Percentiles rank a stretch among this genome's conserved stretches.
Evolutionary conservation across 2,888 invertebrate species (phyloP).

Genomic region (Drosophila birchii): DNA sequence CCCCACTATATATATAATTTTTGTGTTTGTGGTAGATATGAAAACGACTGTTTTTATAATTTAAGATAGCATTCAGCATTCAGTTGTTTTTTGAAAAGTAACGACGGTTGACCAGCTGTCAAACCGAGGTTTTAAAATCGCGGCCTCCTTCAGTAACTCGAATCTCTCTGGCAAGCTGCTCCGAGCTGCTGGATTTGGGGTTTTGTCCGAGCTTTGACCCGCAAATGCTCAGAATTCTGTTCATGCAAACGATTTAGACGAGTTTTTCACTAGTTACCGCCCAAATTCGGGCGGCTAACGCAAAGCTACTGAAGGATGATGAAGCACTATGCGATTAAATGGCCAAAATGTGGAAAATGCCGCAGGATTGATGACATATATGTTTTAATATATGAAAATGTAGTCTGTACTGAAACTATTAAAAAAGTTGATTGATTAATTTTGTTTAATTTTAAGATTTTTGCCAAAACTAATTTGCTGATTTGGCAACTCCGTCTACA

Average conservation of each 20-base stretch:
- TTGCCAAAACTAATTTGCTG: not conserved
- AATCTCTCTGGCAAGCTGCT: slow-evolving; percentile 43
- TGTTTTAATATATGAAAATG: no score
- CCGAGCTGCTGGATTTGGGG: not conserved
- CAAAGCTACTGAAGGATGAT: slow-evolving; percentile 20
- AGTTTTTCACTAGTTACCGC: slow-evolving; percentile 43
- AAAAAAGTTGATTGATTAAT: not conserved
- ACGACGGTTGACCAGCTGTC: no score
- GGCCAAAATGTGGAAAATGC: not conserved
- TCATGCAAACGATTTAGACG: slow-evolving; percentile 27
- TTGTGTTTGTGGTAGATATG: not conserved
- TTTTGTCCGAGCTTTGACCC: slow-evolving; percentile 44
- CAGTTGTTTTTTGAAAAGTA: no score
- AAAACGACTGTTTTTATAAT: no score
- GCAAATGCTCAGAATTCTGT: slow-evolving; percentile 45
- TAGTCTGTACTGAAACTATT: no score
- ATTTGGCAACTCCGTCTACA: slow-evolving; percentile 1
- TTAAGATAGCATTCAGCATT: no score
- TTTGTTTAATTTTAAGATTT: not conserved
- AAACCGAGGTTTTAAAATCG: no score
- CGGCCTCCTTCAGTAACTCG: no score
- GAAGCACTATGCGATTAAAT: slow-evolving; percentile 14
- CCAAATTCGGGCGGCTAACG: slow-evolving; percentile 20
- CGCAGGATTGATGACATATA: not conserved
- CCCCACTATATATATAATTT: no score